These are phyloP conservation scores for Pseudois nayaur DNA, from an alignment of 2,113 vertebrate genomes.

Conservation along the genomic window DNA sequence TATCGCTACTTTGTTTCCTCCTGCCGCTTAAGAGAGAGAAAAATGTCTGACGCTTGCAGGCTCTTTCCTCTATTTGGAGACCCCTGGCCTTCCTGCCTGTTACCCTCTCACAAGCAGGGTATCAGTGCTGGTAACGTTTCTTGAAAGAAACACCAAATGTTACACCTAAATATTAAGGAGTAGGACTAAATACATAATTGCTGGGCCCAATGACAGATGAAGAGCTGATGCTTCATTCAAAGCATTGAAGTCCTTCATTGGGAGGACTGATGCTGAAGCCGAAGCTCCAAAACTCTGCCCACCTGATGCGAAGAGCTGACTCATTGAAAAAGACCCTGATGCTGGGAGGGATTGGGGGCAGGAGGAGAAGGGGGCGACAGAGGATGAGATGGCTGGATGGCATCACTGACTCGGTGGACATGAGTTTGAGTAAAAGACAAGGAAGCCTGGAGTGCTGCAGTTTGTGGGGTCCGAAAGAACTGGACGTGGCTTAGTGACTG, in stretches of 20 bases:
- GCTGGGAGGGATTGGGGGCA: background rate
- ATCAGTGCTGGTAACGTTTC: background rate
- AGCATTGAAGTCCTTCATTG: background rate
- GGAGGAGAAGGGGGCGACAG: background rate
- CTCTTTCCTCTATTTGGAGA: too few relatives aligned
- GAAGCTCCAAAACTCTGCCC: background rate
- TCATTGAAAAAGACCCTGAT: background rate
- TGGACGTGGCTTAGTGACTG: background rate
- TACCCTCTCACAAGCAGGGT: too few relatives aligned
- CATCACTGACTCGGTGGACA: background rate
- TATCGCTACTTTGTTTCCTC: too few relatives aligned
- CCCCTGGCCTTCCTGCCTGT: too few relatives aligned
- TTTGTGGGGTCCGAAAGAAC: background rate
- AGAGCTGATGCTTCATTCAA: background rate
- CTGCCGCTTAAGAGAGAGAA: too few relatives aligned
- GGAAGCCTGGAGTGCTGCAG: background rate
- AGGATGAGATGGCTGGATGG: background rate
- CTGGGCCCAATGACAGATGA: background rate
- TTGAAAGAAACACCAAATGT: background rate
- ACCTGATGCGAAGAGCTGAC: background rate
- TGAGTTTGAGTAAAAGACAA: background rate
- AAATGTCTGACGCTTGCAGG: too few relatives aligned
- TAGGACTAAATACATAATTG: background rate
- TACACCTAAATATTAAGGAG: background rate
- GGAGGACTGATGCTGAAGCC: background rate